phyloP scores from a whole-genome alignment of 2,113 vertebrate genomes.

The Pithys albifrons region DNA sequence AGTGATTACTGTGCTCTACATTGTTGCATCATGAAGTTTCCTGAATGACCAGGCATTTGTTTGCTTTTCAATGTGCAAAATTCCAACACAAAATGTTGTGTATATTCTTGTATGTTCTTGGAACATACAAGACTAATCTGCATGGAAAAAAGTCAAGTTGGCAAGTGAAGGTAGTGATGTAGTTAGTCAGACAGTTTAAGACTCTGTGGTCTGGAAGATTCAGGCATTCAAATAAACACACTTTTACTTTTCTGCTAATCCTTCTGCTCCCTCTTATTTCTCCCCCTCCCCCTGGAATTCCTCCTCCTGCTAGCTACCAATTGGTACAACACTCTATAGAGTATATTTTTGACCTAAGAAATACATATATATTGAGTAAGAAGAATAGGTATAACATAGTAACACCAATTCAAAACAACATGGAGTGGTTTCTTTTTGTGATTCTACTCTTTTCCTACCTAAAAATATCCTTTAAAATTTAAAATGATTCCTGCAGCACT shows the following conservation, averaged over 20 bases:
- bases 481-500: background rate
- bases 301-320: background rate
- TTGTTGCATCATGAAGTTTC: background rate
- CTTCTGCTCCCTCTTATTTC: background rate
- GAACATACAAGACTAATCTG: background rate
- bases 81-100: background rate
- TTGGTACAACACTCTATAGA: background rate
- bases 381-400: background rate
- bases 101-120: background rate
- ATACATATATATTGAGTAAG: background rate
- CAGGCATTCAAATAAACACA: constrained; percentile 7
- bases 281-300: background rate
- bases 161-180: background rate
- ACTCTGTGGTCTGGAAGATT: background rate
- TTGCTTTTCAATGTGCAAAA: constrained; percentile 5
- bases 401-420: background rate
- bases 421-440: background rate
- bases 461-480: background rate
- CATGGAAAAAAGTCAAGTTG: background rate
- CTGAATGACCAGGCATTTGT: background rate
- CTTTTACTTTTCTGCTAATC: constrained; percentile 39
- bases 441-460: background rate
- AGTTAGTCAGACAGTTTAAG: constrained; percentile 4
- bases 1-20: background rate
- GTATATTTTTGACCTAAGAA: background rate